phyloP scores from a whole-genome alignment of 2,888 invertebrate species.

The Brassicogethes aeneus region DNA sequence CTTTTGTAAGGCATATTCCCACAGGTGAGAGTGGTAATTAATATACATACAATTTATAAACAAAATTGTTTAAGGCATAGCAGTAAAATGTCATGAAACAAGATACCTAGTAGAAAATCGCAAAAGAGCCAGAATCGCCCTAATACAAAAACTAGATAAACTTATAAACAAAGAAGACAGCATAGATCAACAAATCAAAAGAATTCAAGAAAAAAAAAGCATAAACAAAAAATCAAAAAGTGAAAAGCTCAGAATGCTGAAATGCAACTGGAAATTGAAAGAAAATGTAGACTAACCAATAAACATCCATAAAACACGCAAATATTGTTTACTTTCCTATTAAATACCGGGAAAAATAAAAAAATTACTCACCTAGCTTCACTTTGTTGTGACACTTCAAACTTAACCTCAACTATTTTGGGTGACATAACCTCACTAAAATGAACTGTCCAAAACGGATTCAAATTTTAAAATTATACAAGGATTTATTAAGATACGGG shows the following conservation, averaged over 20 bases:
- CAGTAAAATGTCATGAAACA: neutral
- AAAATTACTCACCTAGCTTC: neutral
- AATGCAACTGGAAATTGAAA: neutral
- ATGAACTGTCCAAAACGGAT: conserved; percentile 10
- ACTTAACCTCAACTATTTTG: neutral
- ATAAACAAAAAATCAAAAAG: neutral
- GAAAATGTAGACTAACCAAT: too few relatives aligned
- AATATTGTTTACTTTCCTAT: too few relatives aligned
- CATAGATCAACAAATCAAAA: neutral
- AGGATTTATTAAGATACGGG: conserved; percentile 70
- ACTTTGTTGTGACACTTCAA: neutral
- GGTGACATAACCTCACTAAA: neutral
- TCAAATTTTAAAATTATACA: conserved; percentile 67
- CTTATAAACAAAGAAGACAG: neutral
- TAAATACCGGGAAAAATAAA: too few relatives aligned
- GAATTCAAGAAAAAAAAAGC: neutral
- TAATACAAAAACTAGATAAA: neutral
- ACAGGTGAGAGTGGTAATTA: neutral
- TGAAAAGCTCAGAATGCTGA: neutral
- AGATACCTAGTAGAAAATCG: neutral
- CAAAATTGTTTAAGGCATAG: neutral
- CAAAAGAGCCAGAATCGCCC: neutral
- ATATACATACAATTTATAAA: neutral
- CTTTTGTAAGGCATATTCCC: neutral
- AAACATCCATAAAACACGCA: too few relatives aligned